Conservation (phyloP, 2,888 invertebrate species). For the Drosophila borborema region DNA sequence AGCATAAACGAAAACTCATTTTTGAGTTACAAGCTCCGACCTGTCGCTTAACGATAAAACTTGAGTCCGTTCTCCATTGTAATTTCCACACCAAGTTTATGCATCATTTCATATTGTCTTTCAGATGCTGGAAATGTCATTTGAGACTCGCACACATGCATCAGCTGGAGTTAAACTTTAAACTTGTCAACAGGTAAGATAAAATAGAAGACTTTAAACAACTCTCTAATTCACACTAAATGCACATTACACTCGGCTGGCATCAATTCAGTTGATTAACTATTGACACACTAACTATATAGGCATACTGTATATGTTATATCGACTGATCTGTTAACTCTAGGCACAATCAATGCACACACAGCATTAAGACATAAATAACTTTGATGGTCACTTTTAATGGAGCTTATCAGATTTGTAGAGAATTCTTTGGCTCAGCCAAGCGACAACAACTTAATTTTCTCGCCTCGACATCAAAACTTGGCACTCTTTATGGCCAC, state of each 20-base stretch:
- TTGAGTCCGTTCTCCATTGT: background rate
- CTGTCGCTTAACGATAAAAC: background rate
- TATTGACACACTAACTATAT: conserved; percentile 38
- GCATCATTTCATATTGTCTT: background rate
- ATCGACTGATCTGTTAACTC: conserved; percentile 66
- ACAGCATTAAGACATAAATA: conserved; percentile 65
- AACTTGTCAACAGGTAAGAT: conserved; percentile 12
- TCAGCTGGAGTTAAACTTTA: background rate
- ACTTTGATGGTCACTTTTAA: conserved; percentile 69
- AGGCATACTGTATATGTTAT: background rate
- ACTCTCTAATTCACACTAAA: conserved; percentile 19
- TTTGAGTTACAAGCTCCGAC: background rate
- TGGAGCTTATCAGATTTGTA: conserved; percentile 61
- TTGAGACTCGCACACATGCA: conserved; percentile 2
- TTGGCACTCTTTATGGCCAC: conserved; percentile 60
- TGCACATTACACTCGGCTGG: background rate
- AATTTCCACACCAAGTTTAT: background rate
- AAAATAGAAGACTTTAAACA: conserved; percentile 1
- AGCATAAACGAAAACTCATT: background rate
- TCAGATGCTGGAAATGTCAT: conserved; percentile 1
- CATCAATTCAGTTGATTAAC: conserved; percentile 46
- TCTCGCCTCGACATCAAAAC: conserved; percentile 72
- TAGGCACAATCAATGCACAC: conserved; percentile 46
- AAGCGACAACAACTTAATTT: conserved; percentile 74
- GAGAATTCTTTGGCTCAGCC: conserved; percentile 22